Evolutionary conservation across 2,797 vertebrate genomes (phyloP).

Genomic region (Falco novaeseelandiae): DNA sequence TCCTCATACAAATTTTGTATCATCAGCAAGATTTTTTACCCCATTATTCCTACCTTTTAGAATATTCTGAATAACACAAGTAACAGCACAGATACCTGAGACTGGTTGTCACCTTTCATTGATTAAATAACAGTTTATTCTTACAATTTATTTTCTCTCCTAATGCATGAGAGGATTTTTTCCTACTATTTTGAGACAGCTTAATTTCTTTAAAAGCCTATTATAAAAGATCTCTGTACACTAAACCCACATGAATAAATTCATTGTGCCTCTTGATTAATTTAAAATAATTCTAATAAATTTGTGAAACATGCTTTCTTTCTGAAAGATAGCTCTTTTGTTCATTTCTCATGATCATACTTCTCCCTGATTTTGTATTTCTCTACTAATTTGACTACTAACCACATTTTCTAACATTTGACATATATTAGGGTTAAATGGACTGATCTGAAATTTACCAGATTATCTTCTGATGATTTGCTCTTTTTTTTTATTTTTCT

Average conservation of each 20-base stretch:
- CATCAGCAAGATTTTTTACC: not conserved
- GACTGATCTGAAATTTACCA: not conserved
- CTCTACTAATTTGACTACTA: not conserved
- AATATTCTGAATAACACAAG: not conserved
- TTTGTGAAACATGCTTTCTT: not conserved
- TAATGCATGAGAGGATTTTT: not conserved
- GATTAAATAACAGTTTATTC: not conserved
- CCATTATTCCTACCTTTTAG: not conserved
- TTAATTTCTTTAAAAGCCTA: conserved; percentile 48
- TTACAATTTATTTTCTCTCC: conserved; percentile 1
- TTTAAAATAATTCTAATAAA: conserved; percentile 16
- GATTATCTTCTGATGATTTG: not conserved
- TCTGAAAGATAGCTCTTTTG: not conserved
- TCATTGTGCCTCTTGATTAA: not conserved
- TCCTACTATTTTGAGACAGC: conserved; percentile 29
- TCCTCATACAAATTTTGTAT: not conserved
- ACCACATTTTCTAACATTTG: not conserved
- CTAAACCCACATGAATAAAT: conserved; percentile 1
- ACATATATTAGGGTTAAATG: not conserved
- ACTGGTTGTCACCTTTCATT: not conserved
- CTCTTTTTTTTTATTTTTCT: not conserved
- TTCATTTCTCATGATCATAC: not conserved
- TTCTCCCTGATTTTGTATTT: not conserved
- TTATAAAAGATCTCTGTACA: not conserved
- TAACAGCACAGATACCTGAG: not conserved